These are phyloP conservation scores for Nemoura dubitans DNA, from an alignment of 2,888 invertebrate genomes.

Conservation along the genomic window DNA sequence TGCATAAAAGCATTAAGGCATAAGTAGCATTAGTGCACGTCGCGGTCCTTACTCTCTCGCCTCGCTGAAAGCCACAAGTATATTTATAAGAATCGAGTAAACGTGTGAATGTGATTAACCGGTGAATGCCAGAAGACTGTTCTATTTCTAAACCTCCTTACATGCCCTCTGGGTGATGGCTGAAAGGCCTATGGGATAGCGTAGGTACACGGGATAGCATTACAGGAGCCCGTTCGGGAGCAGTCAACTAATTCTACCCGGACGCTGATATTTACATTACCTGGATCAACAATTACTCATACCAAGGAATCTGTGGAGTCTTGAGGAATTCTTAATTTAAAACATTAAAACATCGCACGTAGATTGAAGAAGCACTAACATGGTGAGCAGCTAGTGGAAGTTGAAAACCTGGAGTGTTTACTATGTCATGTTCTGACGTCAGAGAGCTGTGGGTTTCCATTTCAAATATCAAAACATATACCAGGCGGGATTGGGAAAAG, in stretches of 20 bases:
- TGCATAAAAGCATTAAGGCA: too few species aligned
- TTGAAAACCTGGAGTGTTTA: too few species aligned
- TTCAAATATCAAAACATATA: too few species aligned
- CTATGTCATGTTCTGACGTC: too few species aligned
- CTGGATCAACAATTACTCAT: neutral
- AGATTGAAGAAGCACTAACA: too few species aligned
- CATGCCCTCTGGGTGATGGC: neutral
- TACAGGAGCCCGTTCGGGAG: neutral
- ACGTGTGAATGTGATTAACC: neutral
- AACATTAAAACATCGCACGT: too few species aligned
- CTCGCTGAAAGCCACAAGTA: neutral
- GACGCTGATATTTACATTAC: neutral
- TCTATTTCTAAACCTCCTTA: conserved; percentile 7
- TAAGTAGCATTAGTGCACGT: neutral
- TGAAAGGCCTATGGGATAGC: neutral
- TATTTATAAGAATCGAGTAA: conserved; percentile 12
- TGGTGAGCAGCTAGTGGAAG: too few species aligned
- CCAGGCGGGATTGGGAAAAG: too few species aligned
- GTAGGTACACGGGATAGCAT: too few species aligned
- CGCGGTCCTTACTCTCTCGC: neutral
- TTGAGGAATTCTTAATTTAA: neutral
- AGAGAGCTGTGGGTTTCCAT: too few species aligned
- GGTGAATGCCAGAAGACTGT: neutral
- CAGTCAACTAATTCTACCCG: neutral
- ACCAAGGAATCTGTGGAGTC: neutral